Base-by-base conservation (phyloP, 1,140 invertebrate species). In the Glomeris maerens region DNA sequence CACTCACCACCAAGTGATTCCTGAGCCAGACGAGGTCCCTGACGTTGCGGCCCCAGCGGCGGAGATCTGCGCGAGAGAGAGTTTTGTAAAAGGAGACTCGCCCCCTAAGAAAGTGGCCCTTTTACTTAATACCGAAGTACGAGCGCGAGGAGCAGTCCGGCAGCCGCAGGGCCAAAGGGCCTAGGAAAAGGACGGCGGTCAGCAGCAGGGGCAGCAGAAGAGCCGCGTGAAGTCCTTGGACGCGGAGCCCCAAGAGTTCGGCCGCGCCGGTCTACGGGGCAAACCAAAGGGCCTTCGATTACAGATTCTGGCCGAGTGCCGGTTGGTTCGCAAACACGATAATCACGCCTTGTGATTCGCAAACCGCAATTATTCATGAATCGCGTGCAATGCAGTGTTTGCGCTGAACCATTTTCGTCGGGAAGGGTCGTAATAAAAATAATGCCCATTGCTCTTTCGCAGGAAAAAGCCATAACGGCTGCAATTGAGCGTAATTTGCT, bases 121-220 rank as follows among this genome's bases (percentile, higher is more conserved):
- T 42, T 21, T 42, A 42, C 25, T 42, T 10, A 10, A 42, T 7
- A 42, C 40, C 40, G 10, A 42, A 17, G 20, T 17, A 42, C 5
- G 20, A 21, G 5, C 40, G 25, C 20, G 20, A 4, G 20, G 5
- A 17, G 25, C 17, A 17, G 17, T 42, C 40, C 20, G 25, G 5
- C 40, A 21, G 10, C 40, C 25, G 78, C 60, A 87, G 75, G 31
- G 74, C 76, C 27, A 92, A 65, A 47, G 88, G 85, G 14, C 89
- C 89, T 57, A 86, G 65, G 70, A 89, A 92, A 44, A 92, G 70
- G 45, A 91, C 72, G 65, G 80, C 80, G 20, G 90, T 94, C 46
- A 94, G 69, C 49, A 82, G 59, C 36, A 91, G 69, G 20, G 91
- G 86, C 54, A 89, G 64, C 14, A 83, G 62, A 50, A 74, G 64